phyloP scores from a whole-genome alignment of 64 coral and sea anemone genomes.

The Montipora cactus region DNA sequence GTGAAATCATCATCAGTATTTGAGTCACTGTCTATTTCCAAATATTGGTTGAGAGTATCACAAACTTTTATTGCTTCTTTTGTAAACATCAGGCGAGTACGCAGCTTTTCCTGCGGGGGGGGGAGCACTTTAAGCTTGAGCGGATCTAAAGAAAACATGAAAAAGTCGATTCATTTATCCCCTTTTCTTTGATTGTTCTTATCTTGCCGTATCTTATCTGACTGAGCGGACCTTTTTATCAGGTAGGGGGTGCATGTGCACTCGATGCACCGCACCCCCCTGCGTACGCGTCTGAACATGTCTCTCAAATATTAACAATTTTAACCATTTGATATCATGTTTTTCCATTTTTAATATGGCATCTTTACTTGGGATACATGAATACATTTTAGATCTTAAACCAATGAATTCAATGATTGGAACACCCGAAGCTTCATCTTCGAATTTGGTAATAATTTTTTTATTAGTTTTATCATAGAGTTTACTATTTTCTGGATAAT shows the following conservation, averaged over 20 bases:
- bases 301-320: constrained; percentile 45
- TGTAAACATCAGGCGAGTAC: background rate
- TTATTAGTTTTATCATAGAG: background rate
- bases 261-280: too few species aligned
- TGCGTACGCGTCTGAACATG: background rate
- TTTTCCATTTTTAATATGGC: constrained; percentile 48
- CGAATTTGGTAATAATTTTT: background rate
- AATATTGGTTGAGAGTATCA: constrained; percentile 56
- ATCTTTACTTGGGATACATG: too few species aligned
- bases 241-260: too few species aligned
- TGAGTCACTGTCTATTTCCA: constrained; percentile 50
- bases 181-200: too few species aligned
- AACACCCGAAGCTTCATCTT: background rate
- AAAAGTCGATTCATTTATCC: too few species aligned
- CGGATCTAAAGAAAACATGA: too few species aligned
- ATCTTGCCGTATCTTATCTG: too few species aligned
- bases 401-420: background rate
- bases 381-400: background rate
- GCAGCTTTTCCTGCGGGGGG: too few species aligned
- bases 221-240: too few species aligned
- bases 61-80: constrained; percentile 72
- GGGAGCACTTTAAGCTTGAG: too few species aligned
- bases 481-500: background rate
- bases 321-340: constrained; percentile 55
- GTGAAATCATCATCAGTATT: background rate